A percentile compares a stretch with the other conserved stretches of the same genome.
These are phyloP conservation scores for Phragmatobia fuliginosa DNA, from an alignment of 2,888 invertebrate species.

Conservation along the genomic window DNA sequence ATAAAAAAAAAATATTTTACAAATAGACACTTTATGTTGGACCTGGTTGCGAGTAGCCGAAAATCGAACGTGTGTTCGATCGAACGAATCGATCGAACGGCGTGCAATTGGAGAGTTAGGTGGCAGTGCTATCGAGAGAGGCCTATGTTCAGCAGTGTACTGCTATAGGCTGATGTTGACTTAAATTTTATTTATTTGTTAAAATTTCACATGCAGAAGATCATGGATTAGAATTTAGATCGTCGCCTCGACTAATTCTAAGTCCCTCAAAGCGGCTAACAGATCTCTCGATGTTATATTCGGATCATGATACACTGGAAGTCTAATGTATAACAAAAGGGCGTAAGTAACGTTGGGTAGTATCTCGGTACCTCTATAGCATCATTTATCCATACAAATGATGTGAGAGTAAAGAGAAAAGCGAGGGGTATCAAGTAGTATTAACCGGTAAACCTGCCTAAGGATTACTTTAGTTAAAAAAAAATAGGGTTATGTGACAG, in stretches of 20 bases:
- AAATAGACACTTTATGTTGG: no score
- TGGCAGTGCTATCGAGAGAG: no score
- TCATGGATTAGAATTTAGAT: not conserved
- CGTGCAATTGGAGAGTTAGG: no score
- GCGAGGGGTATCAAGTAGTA: not conserved
- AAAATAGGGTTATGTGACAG: not conserved
- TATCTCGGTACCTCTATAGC: not conserved
- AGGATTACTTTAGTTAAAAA: not conserved
- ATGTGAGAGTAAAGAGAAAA: not conserved
- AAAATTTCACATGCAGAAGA: not conserved
- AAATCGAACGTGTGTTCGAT: no score
- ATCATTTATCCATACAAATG: conserved; percentile 2
- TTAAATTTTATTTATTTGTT: no score
- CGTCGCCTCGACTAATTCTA: not conserved
- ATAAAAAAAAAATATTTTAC: no score
- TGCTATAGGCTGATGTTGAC: no score
- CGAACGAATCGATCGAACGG: no score
- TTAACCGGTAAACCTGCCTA: not conserved
- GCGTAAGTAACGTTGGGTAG: not conserved
- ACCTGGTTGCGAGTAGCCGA: no score
- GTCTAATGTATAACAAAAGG: not conserved
- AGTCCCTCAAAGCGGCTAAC: not conserved
- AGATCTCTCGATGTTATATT: not conserved
- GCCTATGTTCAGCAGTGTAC: no score
- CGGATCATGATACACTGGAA: not conserved